Conservation (phyloP, 2,113 vertebrate species). For the Choloepus hoffmanni region DNA sequence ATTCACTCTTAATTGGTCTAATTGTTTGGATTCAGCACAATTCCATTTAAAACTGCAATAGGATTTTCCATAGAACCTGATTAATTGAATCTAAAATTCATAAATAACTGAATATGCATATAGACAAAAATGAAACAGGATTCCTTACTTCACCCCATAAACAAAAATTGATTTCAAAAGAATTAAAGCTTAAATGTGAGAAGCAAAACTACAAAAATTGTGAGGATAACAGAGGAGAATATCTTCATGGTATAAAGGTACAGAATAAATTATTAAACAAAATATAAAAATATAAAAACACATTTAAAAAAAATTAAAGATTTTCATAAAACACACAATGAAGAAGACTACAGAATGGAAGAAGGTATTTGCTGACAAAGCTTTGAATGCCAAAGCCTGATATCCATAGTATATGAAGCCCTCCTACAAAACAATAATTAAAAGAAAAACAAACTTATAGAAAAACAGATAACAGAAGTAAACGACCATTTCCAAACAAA, state of each 20-base stretch:
- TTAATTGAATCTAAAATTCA: not conserved
- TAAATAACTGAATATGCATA: not conserved
- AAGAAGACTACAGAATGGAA: not conserved
- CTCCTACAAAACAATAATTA: constrained; percentile 32
- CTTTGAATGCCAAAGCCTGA: not conserved
- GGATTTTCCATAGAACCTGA: not conserved
- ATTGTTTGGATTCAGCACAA: not conserved
- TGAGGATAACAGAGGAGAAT: not conserved
- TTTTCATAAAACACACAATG: not conserved
- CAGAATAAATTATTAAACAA: not conserved
- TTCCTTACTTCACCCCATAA: not conserved
- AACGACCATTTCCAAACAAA: not conserved
- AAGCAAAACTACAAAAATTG: not conserved
- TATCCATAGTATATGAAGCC: not conserved
- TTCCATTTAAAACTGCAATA: not conserved
- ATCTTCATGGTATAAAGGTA: not conserved
- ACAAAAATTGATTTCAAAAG: constrained; percentile 25
- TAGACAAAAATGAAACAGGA: not conserved
- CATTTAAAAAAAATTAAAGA: not conserved
- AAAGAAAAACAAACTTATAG: not conserved
- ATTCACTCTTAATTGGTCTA: not conserved
- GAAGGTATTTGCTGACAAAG: not conserved
- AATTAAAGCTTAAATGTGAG: not conserved
- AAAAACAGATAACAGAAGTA: not conserved
- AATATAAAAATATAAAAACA: not conserved